phyloP scores from a whole-genome alignment of 2,888 invertebrate genomes.

The Macrosiphum euphorbiae region DNA sequence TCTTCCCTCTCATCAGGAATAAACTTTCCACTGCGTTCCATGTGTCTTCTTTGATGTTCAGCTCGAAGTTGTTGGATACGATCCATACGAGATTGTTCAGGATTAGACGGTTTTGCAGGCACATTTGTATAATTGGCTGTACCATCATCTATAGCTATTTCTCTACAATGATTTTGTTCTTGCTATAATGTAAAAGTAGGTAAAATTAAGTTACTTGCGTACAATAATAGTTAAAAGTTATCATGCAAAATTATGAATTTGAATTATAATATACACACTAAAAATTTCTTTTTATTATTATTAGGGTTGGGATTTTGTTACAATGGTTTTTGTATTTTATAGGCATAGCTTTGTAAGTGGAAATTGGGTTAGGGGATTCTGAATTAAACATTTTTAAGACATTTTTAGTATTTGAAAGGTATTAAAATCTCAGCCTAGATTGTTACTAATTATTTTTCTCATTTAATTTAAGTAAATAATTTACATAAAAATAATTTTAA shows the following conservation, averaged over 20 bases:
- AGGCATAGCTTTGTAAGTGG: neutral
- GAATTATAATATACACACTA: too few species aligned
- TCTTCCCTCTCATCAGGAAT: conserved; percentile 36
- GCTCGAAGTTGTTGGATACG: conserved; percentile 72
- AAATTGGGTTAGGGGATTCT: neutral
- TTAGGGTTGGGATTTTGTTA: neutral
- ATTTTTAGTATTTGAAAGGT: neutral
- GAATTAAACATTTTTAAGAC: neutral
- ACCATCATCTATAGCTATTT: conserved; percentile 14
- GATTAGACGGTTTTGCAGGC: neutral
- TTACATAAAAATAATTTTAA: neutral
- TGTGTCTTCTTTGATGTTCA: conserved; percentile 75
- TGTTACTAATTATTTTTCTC: neutral
- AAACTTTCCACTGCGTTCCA: conserved; percentile 69
- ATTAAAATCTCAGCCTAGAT: neutral
- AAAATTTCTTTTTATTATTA: neutral
- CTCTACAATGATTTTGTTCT: conserved; percentile 56
- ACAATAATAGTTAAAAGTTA: neutral
- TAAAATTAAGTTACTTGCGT: neutral
- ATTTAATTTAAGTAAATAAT: neutral
- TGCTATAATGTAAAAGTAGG: conserved; percentile 48
- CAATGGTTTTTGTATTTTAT: neutral
- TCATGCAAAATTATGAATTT: neutral
- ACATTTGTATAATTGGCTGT: conserved; percentile 4
- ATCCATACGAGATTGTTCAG: conserved; percentile 69